These are phyloP conservation scores for Anthonomus grandis DNA, from an alignment of 1,140 invertebrate species.

Conservation along the genomic window DNA sequence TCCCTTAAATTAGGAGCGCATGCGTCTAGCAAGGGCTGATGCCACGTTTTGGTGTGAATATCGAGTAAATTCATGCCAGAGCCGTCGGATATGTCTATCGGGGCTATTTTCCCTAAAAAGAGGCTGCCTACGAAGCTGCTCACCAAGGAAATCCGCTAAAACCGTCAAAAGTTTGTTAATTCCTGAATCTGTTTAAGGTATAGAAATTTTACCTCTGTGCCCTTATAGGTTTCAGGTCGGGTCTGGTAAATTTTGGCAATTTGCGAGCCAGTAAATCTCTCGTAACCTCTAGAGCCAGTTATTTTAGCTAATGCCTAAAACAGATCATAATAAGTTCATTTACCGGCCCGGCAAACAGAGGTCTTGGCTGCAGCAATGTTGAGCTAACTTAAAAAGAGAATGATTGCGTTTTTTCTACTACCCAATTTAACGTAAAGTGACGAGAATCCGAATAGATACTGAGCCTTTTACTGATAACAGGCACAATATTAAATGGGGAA, in stretches of 20 bases:
- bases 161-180: no score
- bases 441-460: no score
- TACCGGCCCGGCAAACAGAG: no score
- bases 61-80: slow-evolving; percentile 97
- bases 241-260: slow-evolving; percentile 83
- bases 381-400: no score
- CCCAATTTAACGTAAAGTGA: no score
- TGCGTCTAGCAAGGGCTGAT: slow-evolving; percentile 67
- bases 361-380: no score
- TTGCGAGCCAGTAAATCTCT: slow-evolving; percentile 91
- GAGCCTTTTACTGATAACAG: no score
- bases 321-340: no score
- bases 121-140: slow-evolving; percentile 90
- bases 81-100: slow-evolving; percentile 88
- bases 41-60: slow-evolving; percentile 78
- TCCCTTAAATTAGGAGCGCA: slow-evolving; percentile 65
- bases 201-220: slow-evolving; percentile 64
- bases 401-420: no score
- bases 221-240: slow-evolving; percentile 70
- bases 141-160: slow-evolving; percentile 83
- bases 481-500: no score
- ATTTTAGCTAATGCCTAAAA: slow-evolving; percentile 72
- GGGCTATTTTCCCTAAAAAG: slow-evolving; percentile 84
- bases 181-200: not conserved
- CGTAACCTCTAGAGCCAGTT: slow-evolving; percentile 90